A percentile compares a stretch with the other conserved stretches of the same genome.
Conservation (phyloP, 2,888 invertebrate species). For the Resseliella maxima region DNA sequence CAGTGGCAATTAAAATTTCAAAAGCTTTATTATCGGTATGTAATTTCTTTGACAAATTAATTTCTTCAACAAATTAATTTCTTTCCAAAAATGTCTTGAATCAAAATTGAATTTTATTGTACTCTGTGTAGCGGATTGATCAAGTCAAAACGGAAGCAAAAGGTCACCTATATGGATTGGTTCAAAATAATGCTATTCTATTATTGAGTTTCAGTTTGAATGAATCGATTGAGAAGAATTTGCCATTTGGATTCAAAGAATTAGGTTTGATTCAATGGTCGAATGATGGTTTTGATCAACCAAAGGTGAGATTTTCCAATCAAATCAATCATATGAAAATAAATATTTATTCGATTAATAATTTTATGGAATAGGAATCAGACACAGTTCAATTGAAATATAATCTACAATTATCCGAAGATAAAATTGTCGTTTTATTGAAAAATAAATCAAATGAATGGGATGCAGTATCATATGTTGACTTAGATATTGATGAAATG, state of each 20-base stretch:
- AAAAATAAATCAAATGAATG: constrained; percentile 27
- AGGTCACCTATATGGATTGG: constrained; percentile 80
- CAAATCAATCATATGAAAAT: background rate
- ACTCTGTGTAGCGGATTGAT: constrained; percentile 73
- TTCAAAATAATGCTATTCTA: constrained; percentile 77
- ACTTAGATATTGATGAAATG: background rate
- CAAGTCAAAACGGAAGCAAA: constrained; percentile 73
- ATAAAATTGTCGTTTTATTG: background rate
- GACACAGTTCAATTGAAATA: background rate
- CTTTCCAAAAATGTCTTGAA: background rate
- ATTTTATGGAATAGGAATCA: constrained; percentile 1
- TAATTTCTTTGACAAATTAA: too few relatives aligned
- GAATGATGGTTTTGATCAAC: constrained; percentile 59
- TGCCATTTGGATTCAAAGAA: constrained; percentile 70
- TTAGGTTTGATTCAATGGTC: constrained; percentile 66
- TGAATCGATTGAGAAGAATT: background rate
- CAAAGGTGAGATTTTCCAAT: background rate
- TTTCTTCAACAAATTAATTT: background rate
- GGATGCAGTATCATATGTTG: background rate
- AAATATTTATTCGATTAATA: background rate
- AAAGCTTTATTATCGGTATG: background rate
- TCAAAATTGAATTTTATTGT: constrained; percentile 59
- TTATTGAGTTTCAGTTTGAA: constrained; percentile 74
- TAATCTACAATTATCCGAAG: background rate
- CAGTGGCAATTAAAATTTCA: constrained; percentile 11